Evolutionary conservation across 2,888 invertebrate species (phyloP).

Genomic region (Eupithecia dodoneata): DNA sequence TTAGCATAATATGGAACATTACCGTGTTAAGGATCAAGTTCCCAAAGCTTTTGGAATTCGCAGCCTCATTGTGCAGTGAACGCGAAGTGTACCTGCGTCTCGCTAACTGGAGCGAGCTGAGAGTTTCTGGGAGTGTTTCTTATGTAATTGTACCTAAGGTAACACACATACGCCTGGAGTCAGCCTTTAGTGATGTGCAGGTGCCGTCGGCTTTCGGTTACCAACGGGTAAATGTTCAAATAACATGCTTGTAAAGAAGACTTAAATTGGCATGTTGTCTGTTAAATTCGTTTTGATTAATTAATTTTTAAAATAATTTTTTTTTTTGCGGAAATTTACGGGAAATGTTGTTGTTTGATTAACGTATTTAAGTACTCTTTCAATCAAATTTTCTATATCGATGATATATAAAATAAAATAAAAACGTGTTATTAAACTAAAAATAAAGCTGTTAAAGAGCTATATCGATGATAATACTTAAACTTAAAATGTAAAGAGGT

Average conservation of each 20-base stretch:
- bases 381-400: neutral
- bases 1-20: slow-evolving; percentile 17
- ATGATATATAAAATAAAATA: neutral
- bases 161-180: slow-evolving; percentile 15
- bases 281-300: neutral
- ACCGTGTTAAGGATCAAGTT: slow-evolving; percentile 24
- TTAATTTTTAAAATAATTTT: too few relatives aligned
- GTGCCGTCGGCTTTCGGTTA: neutral
- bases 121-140: slow-evolving; percentile 35
- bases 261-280: neutral
- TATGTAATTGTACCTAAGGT: slow-evolving; percentile 36
- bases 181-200: slow-evolving; percentile 8
- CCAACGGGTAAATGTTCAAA: neutral
- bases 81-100: slow-evolving; percentile 33
- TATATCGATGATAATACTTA: neutral
- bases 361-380: neutral
- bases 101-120: slow-evolving; percentile 39
- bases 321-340: neutral
- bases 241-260: neutral
- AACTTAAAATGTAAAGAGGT: neutral
- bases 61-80: slow-evolving; percentile 32
- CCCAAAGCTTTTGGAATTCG: slow-evolving; percentile 28
- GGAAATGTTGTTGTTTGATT: neutral
- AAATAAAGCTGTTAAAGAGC: too few relatives aligned
- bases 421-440: too few relatives aligned